Percentiles rank a stretch among this genome's conserved stretches.
These are phyloP conservation scores for Drosophila nr. medialis DNA, from an alignment of 2,888 invertebrate genomes.

Conservation along the genomic window DNA sequence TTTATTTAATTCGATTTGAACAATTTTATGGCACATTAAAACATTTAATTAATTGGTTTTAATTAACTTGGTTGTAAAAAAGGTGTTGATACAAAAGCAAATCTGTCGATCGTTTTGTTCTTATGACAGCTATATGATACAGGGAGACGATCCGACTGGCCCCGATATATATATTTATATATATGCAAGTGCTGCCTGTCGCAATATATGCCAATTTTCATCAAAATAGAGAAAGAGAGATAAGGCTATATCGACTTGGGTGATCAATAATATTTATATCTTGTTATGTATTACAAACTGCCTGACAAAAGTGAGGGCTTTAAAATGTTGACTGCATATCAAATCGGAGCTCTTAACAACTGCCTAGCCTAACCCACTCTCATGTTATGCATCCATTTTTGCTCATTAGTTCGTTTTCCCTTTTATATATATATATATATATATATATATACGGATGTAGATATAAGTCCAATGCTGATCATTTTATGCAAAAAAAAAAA, in stretches of 20 bases:
- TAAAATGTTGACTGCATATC: not conserved
- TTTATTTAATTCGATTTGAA: no score
- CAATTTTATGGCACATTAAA: no score
- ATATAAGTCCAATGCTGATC: not conserved
- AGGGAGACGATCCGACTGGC: not conserved
- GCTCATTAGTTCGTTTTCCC: not conserved
- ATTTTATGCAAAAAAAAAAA: not conserved
- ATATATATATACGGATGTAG: no score
- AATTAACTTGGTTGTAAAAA: no score
- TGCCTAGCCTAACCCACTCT: not conserved
- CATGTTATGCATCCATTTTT: not conserved
- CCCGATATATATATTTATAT: no score
- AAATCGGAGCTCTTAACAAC: constrained; percentile 1
- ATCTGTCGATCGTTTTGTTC: not conserved
- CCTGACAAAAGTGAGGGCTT: not conserved
- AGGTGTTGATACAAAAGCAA: no score
- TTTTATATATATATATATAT: not conserved
- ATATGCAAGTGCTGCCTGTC: no score
- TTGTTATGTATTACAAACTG: not conserved
- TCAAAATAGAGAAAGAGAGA: not conserved
- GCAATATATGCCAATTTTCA: not conserved
- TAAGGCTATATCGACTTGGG: not conserved
- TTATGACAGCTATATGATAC: not conserved
- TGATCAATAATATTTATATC: not conserved
- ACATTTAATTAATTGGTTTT: no score